phyloP scores from a whole-genome alignment of 2,888 invertebrate species.

The Sthenelais limicola region DNA sequence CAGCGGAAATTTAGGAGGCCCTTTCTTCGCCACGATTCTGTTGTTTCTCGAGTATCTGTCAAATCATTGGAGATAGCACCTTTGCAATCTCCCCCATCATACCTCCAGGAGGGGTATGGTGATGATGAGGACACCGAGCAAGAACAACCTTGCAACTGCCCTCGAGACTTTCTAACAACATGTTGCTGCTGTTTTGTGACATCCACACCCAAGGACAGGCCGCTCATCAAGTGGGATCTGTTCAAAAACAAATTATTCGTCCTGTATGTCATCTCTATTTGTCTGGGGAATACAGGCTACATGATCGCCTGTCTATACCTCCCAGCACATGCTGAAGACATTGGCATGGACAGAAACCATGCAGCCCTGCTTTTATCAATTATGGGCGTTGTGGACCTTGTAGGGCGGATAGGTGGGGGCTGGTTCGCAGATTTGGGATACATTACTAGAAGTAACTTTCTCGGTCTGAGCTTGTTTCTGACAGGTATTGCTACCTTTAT shows the following conservation, averaged over 20 bases:
- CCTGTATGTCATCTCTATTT: conserved; percentile 17
- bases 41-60: no score
- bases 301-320: conserved; percentile 30
- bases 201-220: neutral
- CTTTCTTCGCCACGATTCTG: no score
- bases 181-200: conserved; percentile 26
- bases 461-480: conserved; percentile 33
- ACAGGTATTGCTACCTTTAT: conserved; percentile 39
- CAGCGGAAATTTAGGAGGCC: no score
- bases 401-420: conserved; percentile 82
- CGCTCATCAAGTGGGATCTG: conserved; percentile 21
- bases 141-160: neutral
- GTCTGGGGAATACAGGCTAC: conserved; percentile 36
- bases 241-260: conserved; percentile 32
- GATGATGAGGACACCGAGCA: no score
- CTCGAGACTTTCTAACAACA: neutral
- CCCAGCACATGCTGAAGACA: conserved; percentile 33
- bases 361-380: conserved; percentile 82
- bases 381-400: conserved; percentile 81
- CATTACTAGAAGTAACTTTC: conserved; percentile 2
- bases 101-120: no score
- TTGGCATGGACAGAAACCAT: neutral
- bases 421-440: conserved; percentile 41
- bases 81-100: conserved; percentile 4
- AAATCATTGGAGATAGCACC: conserved; percentile 1